Evolutionary conservation across 2,888 invertebrate species (phyloP).

Genomic region (Mesorhabditis belari): DNA sequence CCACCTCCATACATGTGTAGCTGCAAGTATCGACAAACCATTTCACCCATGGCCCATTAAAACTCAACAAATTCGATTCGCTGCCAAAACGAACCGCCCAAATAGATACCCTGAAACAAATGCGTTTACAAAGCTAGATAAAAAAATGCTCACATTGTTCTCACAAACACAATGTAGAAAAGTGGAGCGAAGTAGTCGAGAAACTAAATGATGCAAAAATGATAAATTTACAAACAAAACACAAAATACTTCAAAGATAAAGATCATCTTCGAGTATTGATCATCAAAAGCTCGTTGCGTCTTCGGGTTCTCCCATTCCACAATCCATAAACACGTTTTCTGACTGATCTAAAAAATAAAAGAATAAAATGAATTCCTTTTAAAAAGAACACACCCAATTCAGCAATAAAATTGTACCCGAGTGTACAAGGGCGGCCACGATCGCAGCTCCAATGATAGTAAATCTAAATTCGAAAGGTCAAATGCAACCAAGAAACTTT

Average conservation of each 20-base stretch:
- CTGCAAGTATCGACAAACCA: neutral
- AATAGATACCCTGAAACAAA: neutral
- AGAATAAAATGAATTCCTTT: neutral
- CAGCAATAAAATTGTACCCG: neutral
- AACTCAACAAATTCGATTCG: neutral
- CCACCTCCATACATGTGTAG: neutral
- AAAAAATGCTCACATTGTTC: neutral
- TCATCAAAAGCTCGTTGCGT: neutral
- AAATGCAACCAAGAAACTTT: too few species aligned
- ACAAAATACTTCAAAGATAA: too few species aligned
- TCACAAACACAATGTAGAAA: neutral
- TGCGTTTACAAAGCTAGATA: too few species aligned
- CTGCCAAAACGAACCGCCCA: neutral
- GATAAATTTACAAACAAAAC: too few species aligned
- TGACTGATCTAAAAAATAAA: neutral
- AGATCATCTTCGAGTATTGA: neutral
- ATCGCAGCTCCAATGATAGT: neutral
- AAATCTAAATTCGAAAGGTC: too few species aligned
- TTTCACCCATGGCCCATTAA: neutral
- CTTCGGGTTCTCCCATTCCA: neutral
- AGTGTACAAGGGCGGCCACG: neutral
- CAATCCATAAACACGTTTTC: neutral
- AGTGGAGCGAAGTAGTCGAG: neutral
- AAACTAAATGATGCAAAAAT: too few species aligned
- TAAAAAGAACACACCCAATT: neutral